These are phyloP conservation scores for Aphidius gifuensis DNA, from an alignment of 1,140 invertebrate species.

Conservation along the genomic window DNA sequence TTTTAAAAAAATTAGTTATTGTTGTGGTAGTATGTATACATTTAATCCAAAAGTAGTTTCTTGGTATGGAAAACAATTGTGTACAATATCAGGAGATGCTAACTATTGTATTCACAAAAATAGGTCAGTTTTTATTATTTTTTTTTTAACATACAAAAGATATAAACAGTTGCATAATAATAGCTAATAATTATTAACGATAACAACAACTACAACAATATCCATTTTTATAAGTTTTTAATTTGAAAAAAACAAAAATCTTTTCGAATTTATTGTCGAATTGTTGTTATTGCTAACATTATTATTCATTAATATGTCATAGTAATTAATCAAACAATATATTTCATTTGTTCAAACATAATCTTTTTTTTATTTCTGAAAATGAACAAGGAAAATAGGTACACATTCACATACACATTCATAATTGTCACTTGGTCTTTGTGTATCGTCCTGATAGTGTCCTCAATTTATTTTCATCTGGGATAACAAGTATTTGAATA, in stretches of 20 bases:
- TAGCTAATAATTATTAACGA: not conserved
- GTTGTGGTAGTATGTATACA: no score
- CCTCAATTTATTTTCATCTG: slow-evolving; percentile 42
- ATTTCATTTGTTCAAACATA: no score
- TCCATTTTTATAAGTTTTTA: not conserved
- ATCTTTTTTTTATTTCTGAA: slow-evolving; percentile 17
- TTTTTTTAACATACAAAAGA: slow-evolving; percentile 15
- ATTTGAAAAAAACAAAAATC: no score
- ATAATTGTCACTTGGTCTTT: slow-evolving; percentile 49
- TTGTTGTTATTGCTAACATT: not conserved
- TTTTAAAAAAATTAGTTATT: slow-evolving; percentile 96
- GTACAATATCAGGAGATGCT: slow-evolving; percentile 96
- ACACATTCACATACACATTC: slow-evolving; percentile 41
- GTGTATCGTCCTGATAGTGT: slow-evolving; percentile 42
- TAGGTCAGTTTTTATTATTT: slow-evolving; percentile 64
- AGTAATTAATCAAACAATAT: not conserved
- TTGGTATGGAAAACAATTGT: slow-evolving; percentile 98
- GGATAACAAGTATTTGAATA: slow-evolving; percentile 24
- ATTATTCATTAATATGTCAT: not conserved
- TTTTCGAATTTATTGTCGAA: no score
- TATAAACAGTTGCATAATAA: not conserved
- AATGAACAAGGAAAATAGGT: slow-evolving; percentile 42
- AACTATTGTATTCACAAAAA: slow-evolving; percentile 99
- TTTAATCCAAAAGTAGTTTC: slow-evolving; percentile 99
- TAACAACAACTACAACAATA: not conserved